Evolutionary conservation across 2,888 invertebrate genomes (phyloP).

Genomic region (Melieria crassipennis): DNA sequence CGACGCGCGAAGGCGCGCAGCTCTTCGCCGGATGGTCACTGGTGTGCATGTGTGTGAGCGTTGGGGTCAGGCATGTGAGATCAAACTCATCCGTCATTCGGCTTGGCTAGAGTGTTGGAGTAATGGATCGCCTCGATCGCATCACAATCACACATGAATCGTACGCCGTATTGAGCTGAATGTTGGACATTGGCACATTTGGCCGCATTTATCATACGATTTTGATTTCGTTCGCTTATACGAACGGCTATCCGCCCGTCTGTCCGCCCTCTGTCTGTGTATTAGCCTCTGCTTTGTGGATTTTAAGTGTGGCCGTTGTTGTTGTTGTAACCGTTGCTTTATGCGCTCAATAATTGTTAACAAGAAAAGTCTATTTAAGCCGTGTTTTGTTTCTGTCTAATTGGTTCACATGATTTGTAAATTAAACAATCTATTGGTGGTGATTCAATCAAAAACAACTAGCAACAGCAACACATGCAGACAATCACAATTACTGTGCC

Average conservation of each 20-base stretch:
- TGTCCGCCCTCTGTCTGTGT: constrained; percentile 15
- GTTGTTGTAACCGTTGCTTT: background rate
- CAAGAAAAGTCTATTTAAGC: constrained; percentile 40
- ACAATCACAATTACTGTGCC: too few species aligned
- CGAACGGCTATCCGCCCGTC: constrained; percentile 20
- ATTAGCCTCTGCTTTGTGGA: background rate
- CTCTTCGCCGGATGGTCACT: too few species aligned
- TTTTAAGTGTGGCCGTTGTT: background rate
- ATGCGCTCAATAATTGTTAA: constrained; percentile 23
- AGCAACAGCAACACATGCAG: too few species aligned
- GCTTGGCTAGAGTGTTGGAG: too few species aligned
- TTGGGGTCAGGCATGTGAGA: constrained; percentile 61
- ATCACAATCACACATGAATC: too few species aligned
- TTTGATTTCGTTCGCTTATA: too few species aligned
- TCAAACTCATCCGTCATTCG: constrained; percentile 64
- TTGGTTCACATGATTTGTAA: constrained; percentile 58
- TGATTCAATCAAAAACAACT: too few species aligned
- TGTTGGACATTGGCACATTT: too few species aligned
- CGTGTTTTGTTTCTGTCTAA: constrained; percentile 44
- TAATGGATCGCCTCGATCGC: too few species aligned
- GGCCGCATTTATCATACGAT: too few species aligned
- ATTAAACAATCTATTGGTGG: constrained; percentile 52
- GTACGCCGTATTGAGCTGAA: too few species aligned
- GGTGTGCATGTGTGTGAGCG: constrained; percentile 2
- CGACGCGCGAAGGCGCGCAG: too few species aligned